Evolutionary conservation across 2,113 vertebrate genomes (phyloP).

Genomic region (Crotalus helleri): DNA sequence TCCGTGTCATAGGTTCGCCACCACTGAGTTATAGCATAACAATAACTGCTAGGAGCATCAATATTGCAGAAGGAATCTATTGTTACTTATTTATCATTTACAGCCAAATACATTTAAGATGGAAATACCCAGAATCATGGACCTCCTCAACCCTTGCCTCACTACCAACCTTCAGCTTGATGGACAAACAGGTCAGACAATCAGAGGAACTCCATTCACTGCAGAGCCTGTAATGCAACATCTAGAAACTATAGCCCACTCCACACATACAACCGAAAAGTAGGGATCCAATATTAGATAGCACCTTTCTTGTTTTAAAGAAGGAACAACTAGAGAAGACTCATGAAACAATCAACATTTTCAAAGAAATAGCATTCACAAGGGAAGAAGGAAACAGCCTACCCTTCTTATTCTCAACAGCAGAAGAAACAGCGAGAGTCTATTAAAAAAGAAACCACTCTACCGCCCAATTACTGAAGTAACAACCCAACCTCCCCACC

Average conservation of each 20-base stretch:
- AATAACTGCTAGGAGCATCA: constrained; percentile 67
- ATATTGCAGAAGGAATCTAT: constrained; percentile 71
- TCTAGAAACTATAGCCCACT: background rate
- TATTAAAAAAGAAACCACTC: too few species aligned
- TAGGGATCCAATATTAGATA: too few species aligned
- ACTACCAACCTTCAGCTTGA: background rate
- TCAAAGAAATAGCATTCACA: background rate
- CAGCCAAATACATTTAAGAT: constrained; percentile 20
- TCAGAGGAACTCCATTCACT: background rate
- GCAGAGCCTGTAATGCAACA: background rate
- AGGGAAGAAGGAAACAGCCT: background rate
- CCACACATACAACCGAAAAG: too few species aligned
- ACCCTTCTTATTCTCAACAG: too few species aligned
- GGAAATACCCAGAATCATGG: background rate
- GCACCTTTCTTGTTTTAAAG: background rate
- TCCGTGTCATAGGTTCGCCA: too few species aligned
- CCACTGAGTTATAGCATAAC: constrained; percentile 62
- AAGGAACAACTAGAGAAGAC: background rate
- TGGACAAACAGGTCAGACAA: background rate
- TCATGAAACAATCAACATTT: background rate
- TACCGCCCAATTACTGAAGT: background rate
- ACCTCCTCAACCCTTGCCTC: too few species aligned
- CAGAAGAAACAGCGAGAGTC: too few species aligned
- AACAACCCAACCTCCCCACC: background rate
- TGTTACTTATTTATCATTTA: constrained; percentile 77